A percentile compares a stretch with the other conserved stretches of the same genome.
phyloP scores from a whole-genome alignment of 37 sponge, comb jelly and placozoan species.

The Petrosia ficiformis region DNA sequence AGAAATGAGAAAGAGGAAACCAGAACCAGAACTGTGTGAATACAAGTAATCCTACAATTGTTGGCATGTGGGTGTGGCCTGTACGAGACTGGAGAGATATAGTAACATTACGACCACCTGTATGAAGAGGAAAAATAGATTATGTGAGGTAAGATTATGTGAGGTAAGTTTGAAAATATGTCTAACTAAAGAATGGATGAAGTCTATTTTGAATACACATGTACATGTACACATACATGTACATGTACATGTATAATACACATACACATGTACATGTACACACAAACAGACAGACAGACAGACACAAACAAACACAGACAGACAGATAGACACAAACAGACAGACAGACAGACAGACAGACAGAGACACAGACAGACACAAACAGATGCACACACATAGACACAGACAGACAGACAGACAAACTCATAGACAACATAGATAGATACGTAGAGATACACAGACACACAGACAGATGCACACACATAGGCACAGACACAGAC shows the following conservation, averaged over 20 bases:
- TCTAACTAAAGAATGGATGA: no score
- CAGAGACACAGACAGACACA: no score
- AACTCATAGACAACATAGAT: no score
- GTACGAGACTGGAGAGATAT: slow-evolving; percentile 86
- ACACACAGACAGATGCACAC: no score
- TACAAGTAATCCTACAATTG: slow-evolving; percentile 91
- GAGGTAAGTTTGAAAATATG: not conserved
- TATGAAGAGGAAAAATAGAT: not conserved
- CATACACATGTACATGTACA: not conserved
- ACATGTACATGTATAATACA: no score
- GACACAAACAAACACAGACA: no score
- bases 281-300: no score
- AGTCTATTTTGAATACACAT: not conserved
- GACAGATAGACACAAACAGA: no score
- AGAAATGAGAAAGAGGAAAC: slow-evolving; percentile 94
- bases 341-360: not conserved
- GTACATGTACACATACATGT: slow-evolving; percentile 9
- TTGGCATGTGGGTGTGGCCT: slow-evolving; percentile 89
- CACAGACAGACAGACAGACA: no score
- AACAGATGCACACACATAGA: no score
- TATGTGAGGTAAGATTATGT: not conserved
- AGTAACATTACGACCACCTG: slow-evolving; percentile 95
- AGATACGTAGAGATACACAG: no score
- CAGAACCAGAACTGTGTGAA: slow-evolving; percentile 99
- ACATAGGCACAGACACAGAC: no score